Base-by-base conservation (phyloP, 2,113 vertebrate species). In the Pteronura brasiliensis region DNA sequence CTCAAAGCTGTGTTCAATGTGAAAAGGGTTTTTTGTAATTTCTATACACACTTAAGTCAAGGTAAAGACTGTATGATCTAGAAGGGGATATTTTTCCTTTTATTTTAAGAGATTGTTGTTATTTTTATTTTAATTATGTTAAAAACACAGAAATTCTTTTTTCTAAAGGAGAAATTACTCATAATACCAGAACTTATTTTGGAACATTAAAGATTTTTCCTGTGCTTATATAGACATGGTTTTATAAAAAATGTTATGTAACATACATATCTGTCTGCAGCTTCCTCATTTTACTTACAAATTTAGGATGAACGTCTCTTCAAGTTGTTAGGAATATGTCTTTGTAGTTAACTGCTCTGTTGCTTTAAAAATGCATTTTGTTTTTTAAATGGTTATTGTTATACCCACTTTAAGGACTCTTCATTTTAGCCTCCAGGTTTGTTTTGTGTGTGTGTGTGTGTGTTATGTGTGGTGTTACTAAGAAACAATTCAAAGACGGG, bases 61-160 rank as follows among this genome's bases (percentile, higher is more conserved):
- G 39, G 10, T 79, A 72, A 85, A 97, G 67, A 90, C 21, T 55
- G 67, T 79, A 57, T 84, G 31, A 82, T 21, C 29, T 92, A 14
- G 36, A 86, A 97, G 23, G n/a, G 42, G 21, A 65, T 52, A 21
- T 76, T 76, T 96, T 65, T 80, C 88, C 18, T 82, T 90, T 94
- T 82, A 63, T 84, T 96, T 96, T 72, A 92, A 29, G 81, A 3
- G 6, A 18, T 96, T 55, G 6, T 63, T 96, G 8, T 71, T 93
- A 42, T 90, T 90, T 94, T 80, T 63, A 88, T 84, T 96, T 96
- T 77, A 89, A 34, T 85, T 88, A 88, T 17, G n/a, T 86, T 77
- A 34, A 90, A 93, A 96, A 57, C 6, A 67, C 2, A 82, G 44
- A 25, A 76, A 76, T 7, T 11, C 12, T 29, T 90, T 87, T 84